phyloP scores from a whole-genome alignment of 1,140 invertebrate genomes.

The Phortica variegata region DNA sequence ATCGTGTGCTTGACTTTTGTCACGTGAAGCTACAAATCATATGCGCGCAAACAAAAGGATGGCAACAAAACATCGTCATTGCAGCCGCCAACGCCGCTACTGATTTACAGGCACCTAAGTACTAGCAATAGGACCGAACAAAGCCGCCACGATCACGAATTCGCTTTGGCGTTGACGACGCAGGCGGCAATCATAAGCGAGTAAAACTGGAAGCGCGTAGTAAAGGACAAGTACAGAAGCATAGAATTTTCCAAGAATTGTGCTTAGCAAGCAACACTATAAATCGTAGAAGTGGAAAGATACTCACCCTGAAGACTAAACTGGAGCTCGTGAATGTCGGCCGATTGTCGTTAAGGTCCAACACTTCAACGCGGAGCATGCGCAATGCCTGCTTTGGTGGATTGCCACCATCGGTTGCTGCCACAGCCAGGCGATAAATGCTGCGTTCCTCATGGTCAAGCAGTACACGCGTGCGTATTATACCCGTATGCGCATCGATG shows the following conservation, averaged over 20 bases:
- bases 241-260: constrained; percentile 44
- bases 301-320: constrained; percentile 78
- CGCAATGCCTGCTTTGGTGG: constrained; percentile 79
- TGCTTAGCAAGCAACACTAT: neutral
- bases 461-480: constrained; percentile 82
- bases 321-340: constrained; percentile 89
- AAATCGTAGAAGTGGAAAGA: neutral
- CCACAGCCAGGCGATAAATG: constrained; percentile 81
- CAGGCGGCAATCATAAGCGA: constrained; percentile 23
- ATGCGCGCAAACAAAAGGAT: constrained; percentile 30
- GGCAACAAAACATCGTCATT: constrained; percentile 23
- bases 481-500: constrained; percentile 81
- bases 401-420: constrained; percentile 81
- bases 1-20: constrained; percentile 55
- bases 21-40: constrained; percentile 57
- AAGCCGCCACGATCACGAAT: constrained; percentile 41
- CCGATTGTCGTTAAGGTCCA: constrained; percentile 88
- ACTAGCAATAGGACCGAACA: neutral
- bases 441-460: constrained; percentile 89
- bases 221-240: constrained; percentile 38
- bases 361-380: constrained; percentile 79
- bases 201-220: constrained; percentile 47
- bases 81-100: neutral
- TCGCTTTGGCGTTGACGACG: too few relatives aligned
- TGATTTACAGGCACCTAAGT: too few relatives aligned